Evolutionary conservation across 2,888 invertebrate genomes (phyloP).

Genomic region (Plebejus argus): DNA sequence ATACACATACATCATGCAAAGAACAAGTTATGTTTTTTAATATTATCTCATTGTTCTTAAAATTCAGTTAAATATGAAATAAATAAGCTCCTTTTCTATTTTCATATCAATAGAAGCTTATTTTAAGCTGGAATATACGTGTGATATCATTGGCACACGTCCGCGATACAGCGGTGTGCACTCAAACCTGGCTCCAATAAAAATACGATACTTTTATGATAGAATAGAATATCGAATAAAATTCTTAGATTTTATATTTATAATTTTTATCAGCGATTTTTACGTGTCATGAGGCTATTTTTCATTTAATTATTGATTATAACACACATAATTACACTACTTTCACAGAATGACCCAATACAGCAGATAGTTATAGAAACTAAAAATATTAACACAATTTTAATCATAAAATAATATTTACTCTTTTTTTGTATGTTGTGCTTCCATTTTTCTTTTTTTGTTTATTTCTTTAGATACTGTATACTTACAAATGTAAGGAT

Average conservation of each 20-base stretch:
- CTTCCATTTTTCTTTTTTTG: neutral
- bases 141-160: slow-evolving; percentile 58
- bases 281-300: neutral
- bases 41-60: too few species aligned
- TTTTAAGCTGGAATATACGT: slow-evolving; percentile 22
- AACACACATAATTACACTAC: too few species aligned
- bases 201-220: slow-evolving; percentile 20
- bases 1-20: too few species aligned
- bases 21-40: too few species aligned
- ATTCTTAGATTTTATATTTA: neutral
- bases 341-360: too few species aligned
- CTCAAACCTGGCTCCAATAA: slow-evolving; percentile 51
- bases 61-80: neutral
- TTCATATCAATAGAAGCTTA: neutral
- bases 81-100: neutral
- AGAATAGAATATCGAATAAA: slow-evolving; percentile 1
- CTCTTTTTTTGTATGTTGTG: neutral
- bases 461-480: neutral
- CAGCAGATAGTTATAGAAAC: too few species aligned
- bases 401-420: too few species aligned
- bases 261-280: neutral
- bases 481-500: too few species aligned
- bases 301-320: too few species aligned
- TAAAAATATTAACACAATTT: too few species aligned
- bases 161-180: slow-evolving; percentile 65